Conservation (phyloP, 2,797 vertebrate species). For the Phoxinus dragarum region DNA sequence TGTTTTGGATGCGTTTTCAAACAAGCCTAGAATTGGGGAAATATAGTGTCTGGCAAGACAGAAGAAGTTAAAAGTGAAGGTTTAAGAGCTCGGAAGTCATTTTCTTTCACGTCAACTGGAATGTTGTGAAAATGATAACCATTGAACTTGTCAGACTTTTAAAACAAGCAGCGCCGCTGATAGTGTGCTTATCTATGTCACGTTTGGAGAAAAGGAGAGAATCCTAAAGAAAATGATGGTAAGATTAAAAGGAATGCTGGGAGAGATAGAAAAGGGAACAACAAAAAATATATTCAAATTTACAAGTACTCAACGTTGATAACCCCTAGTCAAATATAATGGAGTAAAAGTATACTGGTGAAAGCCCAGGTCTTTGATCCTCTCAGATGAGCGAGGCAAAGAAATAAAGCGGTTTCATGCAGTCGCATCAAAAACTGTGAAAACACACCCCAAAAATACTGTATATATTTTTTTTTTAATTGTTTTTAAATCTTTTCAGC, state of each 20-base stretch:
- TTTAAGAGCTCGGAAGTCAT: slow-evolving; percentile 6
- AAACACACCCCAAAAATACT: not conserved
- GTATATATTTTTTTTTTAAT: not conserved
- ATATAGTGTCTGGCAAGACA: not conserved
- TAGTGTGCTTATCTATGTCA: not conserved
- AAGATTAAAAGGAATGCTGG: not conserved
- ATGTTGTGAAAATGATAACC: not conserved
- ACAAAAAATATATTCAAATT: not conserved
- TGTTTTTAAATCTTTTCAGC: not conserved
- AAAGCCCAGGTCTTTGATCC: slow-evolving; percentile 29
- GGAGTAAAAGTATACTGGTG: not conserved
- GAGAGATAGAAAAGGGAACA: not conserved
- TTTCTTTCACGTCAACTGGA: not conserved
- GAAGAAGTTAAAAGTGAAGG: slow-evolving; percentile 26
- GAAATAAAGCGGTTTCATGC: not conserved
- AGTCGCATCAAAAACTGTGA: not conserved
- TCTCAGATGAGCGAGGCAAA: not conserved
- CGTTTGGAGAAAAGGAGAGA: not conserved
- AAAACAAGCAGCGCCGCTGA: slow-evolving; percentile 1
- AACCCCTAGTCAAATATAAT: slow-evolving; percentile 34
- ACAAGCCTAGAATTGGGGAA: slow-evolving; percentile 8
- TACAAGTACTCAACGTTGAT: slow-evolving; percentile 13
- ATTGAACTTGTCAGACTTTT: slow-evolving; percentile 19
- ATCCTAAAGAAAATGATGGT: not conserved
- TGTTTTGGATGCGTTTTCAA: not conserved